Percentiles rank a stretch among this genome's conserved stretches.
Evolutionary conservation across 2,797 vertebrate genomes (phyloP).

Genomic region (Fringilla coelebs): DNA sequence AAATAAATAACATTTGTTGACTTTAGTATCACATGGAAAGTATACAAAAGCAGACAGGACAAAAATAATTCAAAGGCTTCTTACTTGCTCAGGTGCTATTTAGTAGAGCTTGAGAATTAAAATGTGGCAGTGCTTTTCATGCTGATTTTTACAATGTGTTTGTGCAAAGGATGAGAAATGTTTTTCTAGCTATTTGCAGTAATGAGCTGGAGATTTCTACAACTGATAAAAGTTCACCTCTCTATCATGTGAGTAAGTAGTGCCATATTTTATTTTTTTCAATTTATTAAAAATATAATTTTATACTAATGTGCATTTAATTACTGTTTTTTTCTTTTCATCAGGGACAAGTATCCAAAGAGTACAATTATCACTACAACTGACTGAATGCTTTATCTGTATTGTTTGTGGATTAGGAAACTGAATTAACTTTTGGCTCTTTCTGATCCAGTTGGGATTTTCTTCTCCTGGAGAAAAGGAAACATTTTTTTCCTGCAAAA

Average conservation of each 20-base stretch:
- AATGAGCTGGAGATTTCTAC: neutral
- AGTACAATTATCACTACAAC: neutral
- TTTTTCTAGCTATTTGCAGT: neutral
- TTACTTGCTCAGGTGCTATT: neutral
- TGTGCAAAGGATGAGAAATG: neutral
- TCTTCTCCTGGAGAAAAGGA: neutral
- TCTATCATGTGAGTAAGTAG: neutral
- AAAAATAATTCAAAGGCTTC: slow-evolving; percentile 2
- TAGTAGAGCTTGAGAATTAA: neutral
- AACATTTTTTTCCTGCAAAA: neutral
- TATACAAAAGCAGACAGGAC: neutral
- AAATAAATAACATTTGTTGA: slow-evolving; percentile 6
- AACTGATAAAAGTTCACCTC: neutral
- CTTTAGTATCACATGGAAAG: neutral
- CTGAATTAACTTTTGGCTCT: neutral
- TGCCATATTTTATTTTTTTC: neutral
- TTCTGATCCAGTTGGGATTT: neutral
- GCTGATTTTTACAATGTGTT: neutral
- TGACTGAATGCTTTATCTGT: neutral
- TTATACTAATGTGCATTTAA: neutral
- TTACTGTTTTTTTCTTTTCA: neutral
- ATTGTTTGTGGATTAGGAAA: neutral
- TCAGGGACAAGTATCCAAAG: neutral
- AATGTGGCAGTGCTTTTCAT: neutral
- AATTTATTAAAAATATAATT: neutral